Percentiles rank a stretch among this genome's conserved stretches.
These are phyloP conservation scores for Calephelis nemesis DNA, from an alignment of 1,140 invertebrate species.

Conservation along the genomic window DNA sequence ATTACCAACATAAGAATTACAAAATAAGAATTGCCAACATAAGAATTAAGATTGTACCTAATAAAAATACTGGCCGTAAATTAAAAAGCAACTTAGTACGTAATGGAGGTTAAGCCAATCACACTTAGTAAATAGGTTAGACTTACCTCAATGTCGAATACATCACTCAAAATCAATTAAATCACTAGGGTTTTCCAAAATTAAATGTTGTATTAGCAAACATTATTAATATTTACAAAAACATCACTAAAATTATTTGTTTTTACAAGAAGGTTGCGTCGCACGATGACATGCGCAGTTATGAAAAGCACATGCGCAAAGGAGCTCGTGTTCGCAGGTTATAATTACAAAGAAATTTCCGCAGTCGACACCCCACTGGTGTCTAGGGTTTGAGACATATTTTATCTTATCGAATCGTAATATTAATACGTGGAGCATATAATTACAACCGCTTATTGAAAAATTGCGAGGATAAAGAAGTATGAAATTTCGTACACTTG, in stretches of 20 bases:
- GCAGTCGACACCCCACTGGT: constrained; percentile 35
- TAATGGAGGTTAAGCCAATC: constrained; percentile 1
- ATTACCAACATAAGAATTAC: too few relatives aligned
- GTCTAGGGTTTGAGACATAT: constrained; percentile 45
- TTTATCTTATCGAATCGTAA: constrained; percentile 31
- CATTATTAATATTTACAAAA: constrained; percentile 14
- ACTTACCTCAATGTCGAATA: neutral
- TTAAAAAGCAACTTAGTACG: neutral
- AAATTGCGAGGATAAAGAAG: too few relatives aligned
- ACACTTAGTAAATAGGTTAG: neutral
- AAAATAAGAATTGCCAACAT: neutral
- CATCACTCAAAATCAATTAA: neutral
- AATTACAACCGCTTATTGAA: too few relatives aligned
- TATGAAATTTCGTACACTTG: constrained; percentile 7
- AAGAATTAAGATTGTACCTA: neutral
- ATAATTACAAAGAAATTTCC: constrained; percentile 63
- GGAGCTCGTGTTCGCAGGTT: constrained; percentile 32
- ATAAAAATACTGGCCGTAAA: neutral
- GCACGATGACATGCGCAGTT: constrained; percentile 53
- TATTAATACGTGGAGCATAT: too few relatives aligned
- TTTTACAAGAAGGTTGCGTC: constrained; percentile 42
- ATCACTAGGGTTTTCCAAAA: neutral
- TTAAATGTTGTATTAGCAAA: neutral
- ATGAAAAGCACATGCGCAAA: constrained; percentile 48
- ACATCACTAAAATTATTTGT: constrained; percentile 40